Evolutionary conservation across 2,113 vertebrate genomes (phyloP), one percentile per base, ranked within the genome.

Genomic region (Phrynosoma blainvillii): DNA sequence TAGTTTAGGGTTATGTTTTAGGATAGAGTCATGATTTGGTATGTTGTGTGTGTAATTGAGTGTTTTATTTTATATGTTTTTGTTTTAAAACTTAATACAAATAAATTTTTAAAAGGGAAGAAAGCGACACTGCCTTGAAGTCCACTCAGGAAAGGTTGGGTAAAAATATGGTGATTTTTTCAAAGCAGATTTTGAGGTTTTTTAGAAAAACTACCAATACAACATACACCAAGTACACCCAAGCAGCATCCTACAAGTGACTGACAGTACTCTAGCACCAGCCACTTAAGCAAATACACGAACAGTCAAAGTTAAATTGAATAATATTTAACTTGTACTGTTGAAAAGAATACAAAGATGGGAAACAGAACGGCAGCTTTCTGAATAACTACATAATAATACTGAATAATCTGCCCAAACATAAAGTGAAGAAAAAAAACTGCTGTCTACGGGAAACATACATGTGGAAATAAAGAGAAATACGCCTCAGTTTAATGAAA

Each of bases 381-480:
- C 36, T 75, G 40, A 76, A 36, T 79, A 90, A 84, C 52, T 18
- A 92, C 78, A 36, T 80, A 88, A 70, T 40, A 87, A 30, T 84
- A 78, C 40, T 75, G 83, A 68, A 1, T 1, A 84, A 36, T 82
- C 71, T 82, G 86, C 32, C 30, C 21, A 1, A 0, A 82, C 14
- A 25, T 0, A 4, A 2, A 0, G 0, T 40, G 89, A 85, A 30
- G 32, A 79, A 87, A 82, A 32, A 84, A 82, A 32, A 84, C 56
- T 11, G 21, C 87, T 0, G 56, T 4, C 82, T 77, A n/a, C 3
- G 68, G 21, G 76, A 87, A 93, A 83, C 86, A 81, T 23, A 0
- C 2, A 81, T 74, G 81, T 25, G 84, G 70, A 93, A 78, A 90
- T n/a, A 92, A 0, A 1, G 80, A 79, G 91, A 54, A 89, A 89